Evolutionary conservation across 2,888 invertebrate species (phyloP).

Genomic region (Latrodectus elegans): DNA sequence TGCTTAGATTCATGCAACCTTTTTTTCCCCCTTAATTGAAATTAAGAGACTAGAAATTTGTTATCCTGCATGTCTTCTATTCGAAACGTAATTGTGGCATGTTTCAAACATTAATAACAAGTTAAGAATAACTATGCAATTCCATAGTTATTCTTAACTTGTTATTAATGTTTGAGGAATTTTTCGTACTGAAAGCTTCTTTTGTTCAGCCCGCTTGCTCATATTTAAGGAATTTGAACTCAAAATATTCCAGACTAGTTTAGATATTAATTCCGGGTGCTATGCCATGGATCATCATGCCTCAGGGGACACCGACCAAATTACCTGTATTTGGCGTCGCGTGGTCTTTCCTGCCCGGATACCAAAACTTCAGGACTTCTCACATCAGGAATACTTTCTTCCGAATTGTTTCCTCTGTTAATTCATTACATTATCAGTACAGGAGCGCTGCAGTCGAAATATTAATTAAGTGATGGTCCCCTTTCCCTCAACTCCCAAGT

Average conservation of each 20-base stretch:
- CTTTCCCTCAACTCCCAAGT: not conserved
- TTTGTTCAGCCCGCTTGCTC: too few relatives aligned
- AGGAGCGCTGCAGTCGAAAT: conserved; percentile 23
- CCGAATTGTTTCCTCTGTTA: conserved; percentile 55
- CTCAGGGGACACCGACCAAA: conserved; percentile 19
- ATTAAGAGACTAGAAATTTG: too few relatives aligned
- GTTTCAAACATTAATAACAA: too few relatives aligned
- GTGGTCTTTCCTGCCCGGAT: not conserved
- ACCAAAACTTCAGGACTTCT: not conserved
- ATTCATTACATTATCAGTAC: conserved; percentile 52
- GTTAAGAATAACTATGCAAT: too few relatives aligned
- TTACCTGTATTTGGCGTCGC: not conserved
- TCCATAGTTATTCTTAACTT: too few relatives aligned
- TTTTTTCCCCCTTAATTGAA: too few relatives aligned
- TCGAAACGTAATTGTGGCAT: too few relatives aligned
- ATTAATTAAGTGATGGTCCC: conserved; percentile 55
- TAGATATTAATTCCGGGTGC: conserved; percentile 40
- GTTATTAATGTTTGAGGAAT: too few relatives aligned
- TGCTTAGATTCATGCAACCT: too few relatives aligned
- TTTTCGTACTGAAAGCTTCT: too few relatives aligned
- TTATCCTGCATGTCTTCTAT: too few relatives aligned
- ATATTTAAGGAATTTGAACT: not conserved
- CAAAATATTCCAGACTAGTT: conserved; percentile 18
- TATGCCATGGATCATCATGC: conserved; percentile 2
- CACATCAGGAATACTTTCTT: not conserved